These are phyloP conservation scores for Automeris io DNA, from an alignment of 2,888 invertebrate species.

Conservation along the genomic window DNA sequence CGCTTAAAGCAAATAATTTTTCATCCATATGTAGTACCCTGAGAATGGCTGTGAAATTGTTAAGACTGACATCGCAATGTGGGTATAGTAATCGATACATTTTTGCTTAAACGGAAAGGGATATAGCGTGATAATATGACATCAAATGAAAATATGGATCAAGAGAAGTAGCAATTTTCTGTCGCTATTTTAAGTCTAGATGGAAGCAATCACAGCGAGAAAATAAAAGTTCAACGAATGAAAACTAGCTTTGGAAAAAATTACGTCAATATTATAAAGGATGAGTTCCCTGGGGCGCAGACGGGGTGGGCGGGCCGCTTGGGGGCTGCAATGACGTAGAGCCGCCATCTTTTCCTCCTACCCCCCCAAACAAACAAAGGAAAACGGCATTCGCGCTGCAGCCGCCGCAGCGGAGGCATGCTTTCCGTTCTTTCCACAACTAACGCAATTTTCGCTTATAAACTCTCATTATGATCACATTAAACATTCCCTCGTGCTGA, in stretches of 20 bases:
- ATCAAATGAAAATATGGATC: no score
- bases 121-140: no score
- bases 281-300: conserved; percentile 26
- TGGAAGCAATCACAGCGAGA: background rate
- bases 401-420: conserved; percentile 52
- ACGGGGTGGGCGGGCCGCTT: background rate
- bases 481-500: no score
- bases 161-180: no score
- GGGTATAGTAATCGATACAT: no score
- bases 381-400: conserved; percentile 57
- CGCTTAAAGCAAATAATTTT: no score
- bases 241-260: conserved; percentile 10
- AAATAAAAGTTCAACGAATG: background rate
- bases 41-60: no score
- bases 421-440: conserved; percentile 1
- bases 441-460: background rate
- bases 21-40: no score
- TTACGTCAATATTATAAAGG: conserved; percentile 28
- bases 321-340: conserved; percentile 43
- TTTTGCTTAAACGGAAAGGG: no score
- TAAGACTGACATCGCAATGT: no score
- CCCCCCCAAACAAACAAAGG: conserved; percentile 36
- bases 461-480: background rate
- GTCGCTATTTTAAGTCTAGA: background rate
- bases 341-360: conserved; percentile 20